Base-by-base conservation (phyloP, 2,888 invertebrate species). In the Cheiracanthium punctorium region DNA sequence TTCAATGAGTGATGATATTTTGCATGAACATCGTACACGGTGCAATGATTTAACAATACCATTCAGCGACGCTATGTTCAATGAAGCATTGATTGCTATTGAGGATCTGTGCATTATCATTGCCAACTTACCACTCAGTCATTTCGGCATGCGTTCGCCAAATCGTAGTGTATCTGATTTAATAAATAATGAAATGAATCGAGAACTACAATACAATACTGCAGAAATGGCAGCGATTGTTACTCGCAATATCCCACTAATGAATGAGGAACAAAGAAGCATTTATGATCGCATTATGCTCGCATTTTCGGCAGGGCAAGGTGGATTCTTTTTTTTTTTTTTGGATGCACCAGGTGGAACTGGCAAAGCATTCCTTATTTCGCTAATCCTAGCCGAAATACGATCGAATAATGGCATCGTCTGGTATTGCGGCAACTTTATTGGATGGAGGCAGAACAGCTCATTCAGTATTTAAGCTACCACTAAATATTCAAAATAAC, bases 261-360 rank as follows among this genome's bases (percentile, higher is more conserved):
- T 71, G 71, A 43, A 41, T 37, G 71, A 71, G 5, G 69, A 64
- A 24, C 64, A 64, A 28, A 64, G 64, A 64, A 64, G 4, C 20
- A 28, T 64, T 20, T 64, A 64, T 17, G 48, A 48, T 17, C 20
- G 24, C 64, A 48, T 48, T 17, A 48, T 48, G 48, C 17, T 17
- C 12, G 17, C 17, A 20, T 4, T 64, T 24, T 24, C 5, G 4
- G 28, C 64, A 28, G 52, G 5, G 14, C 20, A 28, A 24, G 64
- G 64, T 28, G 64, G 64, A 29, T 24, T 69, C 71, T 41, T 71
- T 70, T 89, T 91, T 88, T 69, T 92, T n/a, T n/a, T n/a, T n/a
- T n/a, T n/a, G n/a, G n/a, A n/a, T n/a, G n/a, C n/a, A n/a, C n/a
- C n/a, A n/a, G n/a, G n/a, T n/a, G n/a, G n/a, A n/a, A n/a, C n/a